phyloP scores from a whole-genome alignment of 2,888 invertebrate species.

The Watsonalla cultraria region DNA sequence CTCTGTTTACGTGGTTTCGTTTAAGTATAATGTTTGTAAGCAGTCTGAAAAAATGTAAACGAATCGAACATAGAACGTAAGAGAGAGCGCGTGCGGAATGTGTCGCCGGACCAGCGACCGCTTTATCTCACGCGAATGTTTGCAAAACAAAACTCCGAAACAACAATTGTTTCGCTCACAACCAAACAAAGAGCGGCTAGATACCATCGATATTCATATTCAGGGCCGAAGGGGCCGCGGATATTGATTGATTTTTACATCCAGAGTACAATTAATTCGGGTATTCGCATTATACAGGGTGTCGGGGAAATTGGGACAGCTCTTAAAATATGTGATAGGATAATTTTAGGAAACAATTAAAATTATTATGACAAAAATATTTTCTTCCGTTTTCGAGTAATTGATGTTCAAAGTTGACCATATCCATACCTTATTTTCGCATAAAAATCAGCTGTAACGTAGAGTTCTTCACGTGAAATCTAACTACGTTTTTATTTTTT shows the following conservation, averaged over 20 bases:
- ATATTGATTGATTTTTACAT: neutral
- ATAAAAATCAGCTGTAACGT: no score
- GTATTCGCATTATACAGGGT: neutral
- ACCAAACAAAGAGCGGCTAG: slow-evolving; percentile 6
- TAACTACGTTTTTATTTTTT: no score
- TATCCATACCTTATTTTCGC: no score
- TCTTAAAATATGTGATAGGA: no score
- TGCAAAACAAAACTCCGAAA: slow-evolving; percentile 20
- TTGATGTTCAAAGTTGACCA: no score
- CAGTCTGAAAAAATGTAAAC: slow-evolving; percentile 59
- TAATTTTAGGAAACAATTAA: no score
- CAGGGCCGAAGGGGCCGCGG: slow-evolving; percentile 11
- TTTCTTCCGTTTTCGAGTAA: no score
- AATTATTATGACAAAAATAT: no score
- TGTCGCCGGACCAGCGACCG: slow-evolving; percentile 23
- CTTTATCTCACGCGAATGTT: slow-evolving; percentile 20
- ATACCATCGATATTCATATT: slow-evolving; percentile 17
- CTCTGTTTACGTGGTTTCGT: slow-evolving; percentile 50
- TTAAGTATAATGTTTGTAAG: slow-evolving; percentile 53
- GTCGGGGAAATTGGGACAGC: no score
- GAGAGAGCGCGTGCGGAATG: slow-evolving; percentile 36
- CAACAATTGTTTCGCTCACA: slow-evolving; percentile 12
- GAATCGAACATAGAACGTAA: slow-evolving; percentile 20
- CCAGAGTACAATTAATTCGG: neutral
- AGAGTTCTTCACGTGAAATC: no score